phyloP scores from a whole-genome alignment of 2,797 vertebrate species.

The Chloroceryle inda region DNA sequence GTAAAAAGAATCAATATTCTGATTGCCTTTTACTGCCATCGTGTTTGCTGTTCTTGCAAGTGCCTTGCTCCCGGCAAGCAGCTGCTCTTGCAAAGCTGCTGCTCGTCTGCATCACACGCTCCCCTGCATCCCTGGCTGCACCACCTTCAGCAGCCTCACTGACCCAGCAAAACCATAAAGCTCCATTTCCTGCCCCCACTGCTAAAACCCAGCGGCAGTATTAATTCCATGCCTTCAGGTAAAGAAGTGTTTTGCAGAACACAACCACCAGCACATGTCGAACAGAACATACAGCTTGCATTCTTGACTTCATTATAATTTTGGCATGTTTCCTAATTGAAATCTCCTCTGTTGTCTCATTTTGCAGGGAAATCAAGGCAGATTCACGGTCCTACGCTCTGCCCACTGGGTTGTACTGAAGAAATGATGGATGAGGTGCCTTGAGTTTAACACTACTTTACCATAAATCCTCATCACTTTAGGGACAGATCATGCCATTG shows the following conservation, averaged over 20 bases:
- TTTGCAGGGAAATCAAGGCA: conserved; percentile 29
- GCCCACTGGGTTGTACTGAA: not conserved
- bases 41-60: not conserved
- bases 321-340: not conserved
- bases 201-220: not conserved
- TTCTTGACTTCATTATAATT: not conserved
- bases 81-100: not conserved
- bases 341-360: not conserved
- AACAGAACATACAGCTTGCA: not conserved
- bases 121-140: not conserved
- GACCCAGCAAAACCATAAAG: not conserved
- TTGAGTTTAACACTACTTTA: not conserved
- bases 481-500: not conserved
- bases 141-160: not conserved
- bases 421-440: not conserved
- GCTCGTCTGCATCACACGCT: not conserved
- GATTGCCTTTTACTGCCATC: conserved; percentile 34
- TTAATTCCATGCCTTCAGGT: not conserved
- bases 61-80: not conserved
- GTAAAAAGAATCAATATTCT: conserved; percentile 60
- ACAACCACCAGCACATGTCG: not conserved
- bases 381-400: not conserved
- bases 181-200: not conserved
- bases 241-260: not conserved
- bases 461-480: conserved; percentile 12